Conservation (phyloP, 2,888 invertebrate genomes). For the Nasonovia ribisnigri region DNA sequence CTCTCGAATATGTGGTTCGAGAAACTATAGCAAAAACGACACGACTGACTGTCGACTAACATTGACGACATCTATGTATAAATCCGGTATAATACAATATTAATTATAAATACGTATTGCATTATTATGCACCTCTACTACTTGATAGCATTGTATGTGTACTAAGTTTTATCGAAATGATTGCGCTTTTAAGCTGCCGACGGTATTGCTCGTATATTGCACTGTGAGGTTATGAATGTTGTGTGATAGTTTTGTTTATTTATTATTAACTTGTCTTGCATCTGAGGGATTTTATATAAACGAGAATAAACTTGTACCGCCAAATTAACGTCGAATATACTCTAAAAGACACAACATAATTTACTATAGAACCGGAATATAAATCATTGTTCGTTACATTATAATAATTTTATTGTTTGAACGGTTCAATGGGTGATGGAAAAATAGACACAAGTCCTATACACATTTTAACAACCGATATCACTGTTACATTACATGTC, state of each 20-base stretch:
- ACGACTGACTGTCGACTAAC: background rate
- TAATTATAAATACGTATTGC: background rate
- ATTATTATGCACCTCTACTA: background rate
- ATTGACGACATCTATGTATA: background rate
- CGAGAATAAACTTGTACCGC: background rate
- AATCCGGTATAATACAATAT: background rate
- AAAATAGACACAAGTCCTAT: background rate
- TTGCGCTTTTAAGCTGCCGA: background rate
- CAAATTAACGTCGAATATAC: background rate
- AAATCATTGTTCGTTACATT: background rate
- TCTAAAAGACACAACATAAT: background rate
- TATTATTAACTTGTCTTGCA: background rate
- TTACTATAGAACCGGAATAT: background rate
- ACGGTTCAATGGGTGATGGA: background rate
- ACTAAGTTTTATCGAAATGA: background rate
- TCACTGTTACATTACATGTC: background rate
- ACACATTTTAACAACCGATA: background rate
- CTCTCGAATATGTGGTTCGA: background rate
- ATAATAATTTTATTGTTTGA: background rate
- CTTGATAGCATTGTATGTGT: background rate
- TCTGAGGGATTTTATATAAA: background rate
- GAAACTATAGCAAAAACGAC: background rate
- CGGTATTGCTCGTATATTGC: background rate
- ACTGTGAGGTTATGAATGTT: background rate
- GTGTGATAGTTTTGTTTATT: background rate